Base-by-base conservation (phyloP, 1,140 invertebrate genomes). In the Drosophila nasuta region DNA sequence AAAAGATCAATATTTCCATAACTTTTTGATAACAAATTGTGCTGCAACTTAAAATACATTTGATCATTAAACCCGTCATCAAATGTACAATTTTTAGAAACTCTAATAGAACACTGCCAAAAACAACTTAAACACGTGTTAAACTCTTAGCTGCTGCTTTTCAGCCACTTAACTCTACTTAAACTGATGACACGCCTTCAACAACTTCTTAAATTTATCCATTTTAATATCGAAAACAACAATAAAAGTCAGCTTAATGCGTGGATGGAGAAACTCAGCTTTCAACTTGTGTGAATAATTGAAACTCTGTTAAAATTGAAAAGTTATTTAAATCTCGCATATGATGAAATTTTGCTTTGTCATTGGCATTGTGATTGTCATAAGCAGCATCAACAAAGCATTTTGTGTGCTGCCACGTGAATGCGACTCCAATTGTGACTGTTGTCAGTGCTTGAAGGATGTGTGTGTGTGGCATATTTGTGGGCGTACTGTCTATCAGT, bases 291-390 rank as follows among this genome's bases (percentile, higher is more conserved):
- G 11, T 54, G 20, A 13, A 52, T 66, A 57, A 57, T 43, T 30
- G 25, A 57, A 66, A 46, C 15, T 13, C 13, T 10, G 33, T 3
- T 30, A 17, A 68, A 49, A 68, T 68, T 59, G 20, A 63, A 63
- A 49, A 63, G 59, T n/a, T 63, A 63, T 63, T 49, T 33, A 51
- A 49, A 48, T 51, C 15, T 33, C 59, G 7, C 46, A 35, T 7
- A 1, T 62, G 28, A 0, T 8, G 20, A n/a, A 52, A 52, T 52
- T 8, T 28, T 51, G 20, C 13, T 1, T 28, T 54, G 30, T 17
- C 46, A 49, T 25, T 25, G 20, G 4, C 20, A 25, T 25, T 51
- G 30, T 45, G 25, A 30, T 60, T 3, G 28, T 17, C n/a, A 49
- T 43, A 62, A 62, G 15, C 20, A 48, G 48, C 48, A 49, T 38